phyloP scores from a whole-genome alignment of 2,888 invertebrate species.

The Tipula lateralis region DNA sequence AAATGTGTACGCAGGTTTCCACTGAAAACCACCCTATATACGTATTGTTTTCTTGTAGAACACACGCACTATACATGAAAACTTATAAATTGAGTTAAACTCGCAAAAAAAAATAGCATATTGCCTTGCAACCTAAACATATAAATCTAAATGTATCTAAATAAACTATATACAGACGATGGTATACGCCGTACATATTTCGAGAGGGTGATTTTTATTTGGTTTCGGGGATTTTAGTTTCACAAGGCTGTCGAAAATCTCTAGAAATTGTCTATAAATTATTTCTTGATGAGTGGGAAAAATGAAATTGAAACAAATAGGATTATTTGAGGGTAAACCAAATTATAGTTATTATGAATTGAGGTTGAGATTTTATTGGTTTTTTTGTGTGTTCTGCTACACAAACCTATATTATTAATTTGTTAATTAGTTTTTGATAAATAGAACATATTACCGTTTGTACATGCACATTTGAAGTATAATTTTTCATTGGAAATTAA shows the following conservation, averaged over 20 bases:
- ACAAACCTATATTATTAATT: neutral
- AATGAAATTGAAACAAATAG: constrained; percentile 1
- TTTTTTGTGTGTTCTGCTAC: neutral
- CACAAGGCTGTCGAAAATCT: neutral
- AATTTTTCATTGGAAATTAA: no score
- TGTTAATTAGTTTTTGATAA: neutral
- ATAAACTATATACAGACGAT: neutral
- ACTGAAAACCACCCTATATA: neutral
- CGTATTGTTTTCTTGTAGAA: neutral
- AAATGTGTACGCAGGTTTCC: neutral
- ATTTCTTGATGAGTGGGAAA: constrained; percentile 16
- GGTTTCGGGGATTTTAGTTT: neutral
- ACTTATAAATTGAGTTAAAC: constrained; percentile 27
- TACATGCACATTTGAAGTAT: no score
- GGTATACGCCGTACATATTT: no score
- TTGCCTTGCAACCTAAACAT: constrained; percentile 12
- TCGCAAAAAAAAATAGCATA: constrained; percentile 25
- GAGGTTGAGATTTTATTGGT: constrained; percentile 1
- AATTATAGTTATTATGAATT: constrained; percentile 14
- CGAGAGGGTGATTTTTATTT: neutral
- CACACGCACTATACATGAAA: constrained; percentile 8
- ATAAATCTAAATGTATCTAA: constrained; percentile 25
- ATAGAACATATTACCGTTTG: no score
- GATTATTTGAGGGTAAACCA: constrained; percentile 6
- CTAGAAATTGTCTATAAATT: constrained; percentile 6